Evolutionary conservation across 2,797 vertebrate species (phyloP), one percentile per base, ranked within the genome.

Genomic region (Aeoliscus strigatus): DNA sequence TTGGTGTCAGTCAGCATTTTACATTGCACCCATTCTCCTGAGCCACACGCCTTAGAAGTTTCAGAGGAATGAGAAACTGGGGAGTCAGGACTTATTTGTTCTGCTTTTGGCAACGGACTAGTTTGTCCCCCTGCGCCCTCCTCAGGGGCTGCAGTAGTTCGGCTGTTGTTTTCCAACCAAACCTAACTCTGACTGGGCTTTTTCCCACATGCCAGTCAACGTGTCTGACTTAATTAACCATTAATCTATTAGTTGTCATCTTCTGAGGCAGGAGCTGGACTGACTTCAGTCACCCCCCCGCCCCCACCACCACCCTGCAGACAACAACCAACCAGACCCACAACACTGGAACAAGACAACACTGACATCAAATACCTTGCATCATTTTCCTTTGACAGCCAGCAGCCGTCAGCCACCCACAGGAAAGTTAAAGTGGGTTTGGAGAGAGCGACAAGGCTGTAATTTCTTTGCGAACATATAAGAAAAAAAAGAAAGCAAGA

Each of bases 171-270:
- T 56, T 38, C 36, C 16, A 2, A 70, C 54, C 51, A 34, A 67
- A 55, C 12, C 4, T 43, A 54, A 48, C 65, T 48, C 39, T 23
- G 61, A 75, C 79, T 78, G 70, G 79, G 66, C 53, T 44, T 60
- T 54, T 60, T 52, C 52, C 62, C 6, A 15, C 68, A 47, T 42
- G 76, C 70, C 75, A 69, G 43, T 77, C 70, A 75, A 68, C 49
- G 68, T 64, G 50, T 50, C 71, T 6, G 65, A 72, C 65, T 74
- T 68, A 74, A 82, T 84, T 71, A 82, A 77, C 75, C 77, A 70
- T 73, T 82, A 80, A 84, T 79, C 75, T 79, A 52, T 75, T 67
- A 70, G 66, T 55, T 74, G 79, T 75, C 77, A 73, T 61, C 68
- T 65, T 77, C 73, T 45, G 59, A 77, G 78, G 73, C 63, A 60